Conservation (phyloP, 2,888 invertebrate genomes). For the Cryptus armator region DNA sequence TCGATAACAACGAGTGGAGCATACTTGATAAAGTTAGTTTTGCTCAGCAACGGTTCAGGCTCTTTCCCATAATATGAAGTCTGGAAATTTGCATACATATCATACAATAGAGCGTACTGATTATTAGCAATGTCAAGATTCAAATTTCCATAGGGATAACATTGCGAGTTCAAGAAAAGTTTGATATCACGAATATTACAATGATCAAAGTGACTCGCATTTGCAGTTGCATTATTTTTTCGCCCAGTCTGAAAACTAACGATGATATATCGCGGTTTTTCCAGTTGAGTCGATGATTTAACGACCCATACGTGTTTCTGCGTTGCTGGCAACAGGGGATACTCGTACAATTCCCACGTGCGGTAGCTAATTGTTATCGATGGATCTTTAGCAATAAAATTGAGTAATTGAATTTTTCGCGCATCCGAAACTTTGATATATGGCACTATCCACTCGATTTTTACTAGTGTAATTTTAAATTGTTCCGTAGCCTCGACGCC, state of each 20-base stretch:
- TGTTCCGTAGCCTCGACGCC: conserved; percentile 69
- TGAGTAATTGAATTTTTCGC: conserved; percentile 66
- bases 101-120: conserved; percentile 6
- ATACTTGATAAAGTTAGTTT: too few relatives aligned
- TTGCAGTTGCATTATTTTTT: conserved; percentile 1
- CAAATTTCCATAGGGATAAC: not conserved
- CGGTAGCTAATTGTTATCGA: conserved; percentile 73
- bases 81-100: not conserved
- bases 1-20: too few relatives aligned
- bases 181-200: conserved; percentile 6
- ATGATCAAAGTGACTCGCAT: conserved; percentile 36
- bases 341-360: conserved; percentile 82
- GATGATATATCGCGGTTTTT: conserved; percentile 32
- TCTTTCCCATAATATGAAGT: not conserved
- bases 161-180: conserved; percentile 25
- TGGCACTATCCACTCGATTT: conserved; percentile 68
- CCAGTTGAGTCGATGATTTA: conserved; percentile 32
- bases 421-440: conserved; percentile 59
- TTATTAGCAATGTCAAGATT: conserved; percentile 26
- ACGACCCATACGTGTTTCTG: conserved; percentile 31
- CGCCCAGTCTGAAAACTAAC: not conserved
- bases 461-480: conserved; percentile 72
- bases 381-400: conserved; percentile 60
- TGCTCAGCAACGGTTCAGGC: too few relatives aligned
- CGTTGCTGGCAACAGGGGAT: conserved; percentile 76